phyloP scores from a whole-genome alignment of 2,797 vertebrate genomes.

The Cynodonichthys magdalenae region DNA sequence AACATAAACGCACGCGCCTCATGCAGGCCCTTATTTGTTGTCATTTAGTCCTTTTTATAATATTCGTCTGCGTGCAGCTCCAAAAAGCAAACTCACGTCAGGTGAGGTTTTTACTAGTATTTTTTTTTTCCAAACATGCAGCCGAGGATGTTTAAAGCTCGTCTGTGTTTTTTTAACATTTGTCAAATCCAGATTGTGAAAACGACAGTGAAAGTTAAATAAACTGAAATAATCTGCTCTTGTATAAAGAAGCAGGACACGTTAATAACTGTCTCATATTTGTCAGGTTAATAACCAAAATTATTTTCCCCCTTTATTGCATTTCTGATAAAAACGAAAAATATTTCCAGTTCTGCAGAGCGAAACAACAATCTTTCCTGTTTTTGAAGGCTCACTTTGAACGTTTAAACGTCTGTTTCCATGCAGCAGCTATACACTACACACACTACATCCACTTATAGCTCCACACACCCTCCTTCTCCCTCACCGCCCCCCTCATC shows the following conservation, averaged over 20 bases:
- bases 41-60: slow-evolving; percentile 5
- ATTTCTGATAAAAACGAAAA: no score
- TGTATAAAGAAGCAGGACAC: not conserved
- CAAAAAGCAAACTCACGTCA: slow-evolving; percentile 14
- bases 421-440: slow-evolving; percentile 42
- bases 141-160: no score
- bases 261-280: not conserved
- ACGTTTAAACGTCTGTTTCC: slow-evolving; percentile 17
- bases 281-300: no score
- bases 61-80: not conserved
- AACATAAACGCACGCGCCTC: slow-evolving; percentile 16
- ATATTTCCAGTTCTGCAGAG: no score
- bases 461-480: slow-evolving; percentile 22
- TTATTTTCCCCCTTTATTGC: no score
- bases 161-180: no score
- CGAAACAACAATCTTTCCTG: slow-evolving; percentile 16
- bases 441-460: slow-evolving; percentile 64
- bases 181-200: no score
- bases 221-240: not conserved
- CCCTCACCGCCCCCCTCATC: not conserved
- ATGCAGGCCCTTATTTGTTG: slow-evolving; percentile 11
- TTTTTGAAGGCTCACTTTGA: not conserved
- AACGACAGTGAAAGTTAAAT: not conserved
- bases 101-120: not conserved
- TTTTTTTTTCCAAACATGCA: not conserved